phyloP scores from a whole-genome alignment of 2,888 invertebrate genomes.

The Drosophila paranaensis region DNA sequence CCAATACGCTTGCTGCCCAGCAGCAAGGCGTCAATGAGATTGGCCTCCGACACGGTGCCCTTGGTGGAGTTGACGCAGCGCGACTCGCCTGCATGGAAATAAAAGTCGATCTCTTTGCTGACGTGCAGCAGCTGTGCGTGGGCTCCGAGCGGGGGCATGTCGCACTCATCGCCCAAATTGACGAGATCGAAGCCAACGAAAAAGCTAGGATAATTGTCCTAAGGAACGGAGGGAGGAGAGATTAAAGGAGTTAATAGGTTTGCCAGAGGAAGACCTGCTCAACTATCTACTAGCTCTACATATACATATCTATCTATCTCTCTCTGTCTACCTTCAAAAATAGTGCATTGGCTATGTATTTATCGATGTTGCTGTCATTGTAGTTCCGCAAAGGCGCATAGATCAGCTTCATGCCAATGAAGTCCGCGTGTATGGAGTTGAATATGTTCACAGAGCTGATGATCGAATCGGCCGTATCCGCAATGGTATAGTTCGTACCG shows the following conservation, averaged over 20 bases:
- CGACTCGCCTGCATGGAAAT: slow-evolving; percentile 93
- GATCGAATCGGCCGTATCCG: slow-evolving; percentile 86
- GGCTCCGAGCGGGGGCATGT: slow-evolving; percentile 87
- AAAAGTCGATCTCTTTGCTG: slow-evolving; percentile 86
- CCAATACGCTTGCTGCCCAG: slow-evolving; percentile 90
- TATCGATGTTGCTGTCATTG: slow-evolving; percentile 81
- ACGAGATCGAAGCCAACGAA: slow-evolving; percentile 92
- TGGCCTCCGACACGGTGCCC: slow-evolving; percentile 86
- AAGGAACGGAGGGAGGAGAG: neutral
- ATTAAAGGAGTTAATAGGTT: too few species aligned
- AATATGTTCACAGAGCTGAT: slow-evolving; percentile 86
- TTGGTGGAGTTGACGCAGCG: slow-evolving; percentile 87
- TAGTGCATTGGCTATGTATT: slow-evolving; percentile 49
- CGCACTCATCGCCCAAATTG: slow-evolving; percentile 88
- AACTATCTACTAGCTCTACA: too few species aligned
- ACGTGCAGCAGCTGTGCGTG: slow-evolving; percentile 86
- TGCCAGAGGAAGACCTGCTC: too few species aligned
- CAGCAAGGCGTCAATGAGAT: slow-evolving; percentile 91
- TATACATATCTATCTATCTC: too few species aligned
- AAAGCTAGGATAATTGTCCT: slow-evolving; percentile 86
- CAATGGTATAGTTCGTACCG: slow-evolving; percentile 86
- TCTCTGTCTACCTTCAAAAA: slow-evolving; percentile 44
- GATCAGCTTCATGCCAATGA: slow-evolving; percentile 88
- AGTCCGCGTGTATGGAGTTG: slow-evolving; percentile 86
- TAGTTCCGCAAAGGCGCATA: slow-evolving; percentile 87